Evolutionary conservation across 2,888 invertebrate genomes (phyloP), one percentile per base, ranked within the genome.

Genomic region (Megastigmus dorsalis): DNA sequence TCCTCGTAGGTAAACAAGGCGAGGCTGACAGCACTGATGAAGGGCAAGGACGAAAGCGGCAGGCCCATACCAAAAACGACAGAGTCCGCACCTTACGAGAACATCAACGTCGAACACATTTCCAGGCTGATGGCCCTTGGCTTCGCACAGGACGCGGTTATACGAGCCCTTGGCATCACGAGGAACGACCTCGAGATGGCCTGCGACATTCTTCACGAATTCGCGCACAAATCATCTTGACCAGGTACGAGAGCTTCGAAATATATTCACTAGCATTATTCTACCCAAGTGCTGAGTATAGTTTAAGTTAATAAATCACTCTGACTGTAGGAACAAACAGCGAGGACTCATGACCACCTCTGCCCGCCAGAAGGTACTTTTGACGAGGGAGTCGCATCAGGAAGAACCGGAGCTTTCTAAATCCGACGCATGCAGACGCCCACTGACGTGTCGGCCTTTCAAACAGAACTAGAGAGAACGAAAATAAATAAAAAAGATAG

Each of bases 101-200:
- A 97, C 84, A 92, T 97, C 54, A 96, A 96, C 87, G 92, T 96
- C 89, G 96, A 96, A 86, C 95, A 97, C 88, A 96, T 98, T 75
- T 93, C 95, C 20, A 93, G 94, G 78, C 90, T 98, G 75, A 95
- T 97, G 55, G 93, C 93, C 70, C 97, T 97, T 83, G 98, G 97
- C 0, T 97, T 96, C 85, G 93, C 96, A 1, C 94, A 95, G 83
- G 95, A 97, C 84, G 95, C 95, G 57, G 97, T 97, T 2, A 95
- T 97, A 59, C 92, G 97, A 80, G 97, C 97, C 3, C 90, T 98
- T 80, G 95, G 96, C 75, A 97, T 98, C 82, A 95, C 97, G 1
- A 91, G 96, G 74, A 98, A 97, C 89, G 96, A 98, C 88, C 91
- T 97, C 67, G 95, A 95, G 87, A 97, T 98, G 97, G 97, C 97